Evolutionary conservation across 2,797 vertebrate species (phyloP), one percentile per base, ranked within the genome.

Genomic region (Leptatherina wallacei): DNA sequence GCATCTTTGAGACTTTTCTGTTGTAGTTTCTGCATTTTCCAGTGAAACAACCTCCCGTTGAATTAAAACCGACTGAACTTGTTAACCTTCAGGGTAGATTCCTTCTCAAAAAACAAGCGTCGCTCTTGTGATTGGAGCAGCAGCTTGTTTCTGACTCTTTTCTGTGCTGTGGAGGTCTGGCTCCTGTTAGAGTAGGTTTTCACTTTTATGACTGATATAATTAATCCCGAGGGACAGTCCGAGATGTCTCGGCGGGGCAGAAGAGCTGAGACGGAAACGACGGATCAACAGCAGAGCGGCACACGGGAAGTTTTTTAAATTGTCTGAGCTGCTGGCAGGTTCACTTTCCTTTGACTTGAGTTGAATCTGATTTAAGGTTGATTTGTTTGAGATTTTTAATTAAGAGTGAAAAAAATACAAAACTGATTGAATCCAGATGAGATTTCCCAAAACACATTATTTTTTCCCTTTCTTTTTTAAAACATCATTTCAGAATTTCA

Each of bases 171-270:
- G 65, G 65, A 67, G 18, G 40, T 72, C 40, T 49, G 69, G 60
- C 61, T 75, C 73, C 77, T 55, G 61, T 42, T 18, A 14, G 63
- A 59, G 44, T 56, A 44, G 51, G 42, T 72, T 81, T 65, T 54
- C 64, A 67, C 61, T 66, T 82, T 61, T 64, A 75, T 80, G 81
- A 78, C 52, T n/a, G 51, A 71, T 73, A 62, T 78, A 85, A 89
- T 88, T 68, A 78, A 74, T 67, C 86, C 66, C 10, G 32, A 49
- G 79, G 79, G 84, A 69, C 64, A 33, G 73, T 16, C 55, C 6
- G 54, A 71, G 73, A 76, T 60, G 27, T 44, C 61, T 65, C 57
- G 18, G 65, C 68, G 55, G 54, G 75, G 47, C 71, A 52, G 4
- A 42, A 8, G 38, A 78, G 44, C 70, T 62, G 49, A 61, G 75